These are phyloP conservation scores for Crematogaster levior DNA, from an alignment of 2,888 invertebrate species.

Conservation along the genomic window DNA sequence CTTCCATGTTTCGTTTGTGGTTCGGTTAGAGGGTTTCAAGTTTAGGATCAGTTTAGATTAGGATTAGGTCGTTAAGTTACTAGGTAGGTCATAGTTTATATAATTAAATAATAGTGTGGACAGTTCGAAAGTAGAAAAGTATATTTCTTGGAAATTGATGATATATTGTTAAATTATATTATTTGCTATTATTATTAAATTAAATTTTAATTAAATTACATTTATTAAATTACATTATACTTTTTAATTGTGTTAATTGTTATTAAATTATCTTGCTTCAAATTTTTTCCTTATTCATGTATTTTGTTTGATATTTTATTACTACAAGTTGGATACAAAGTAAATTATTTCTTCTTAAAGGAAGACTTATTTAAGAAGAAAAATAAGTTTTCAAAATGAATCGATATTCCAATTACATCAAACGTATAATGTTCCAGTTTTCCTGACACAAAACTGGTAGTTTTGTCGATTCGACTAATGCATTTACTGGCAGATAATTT, in stretches of 20 bases:
- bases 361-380: background rate
- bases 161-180: background rate
- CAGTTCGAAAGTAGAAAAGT: background rate
- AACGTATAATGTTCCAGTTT: slow-evolving; percentile 19
- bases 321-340: background rate
- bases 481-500: slow-evolving; percentile 42
- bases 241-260: background rate
- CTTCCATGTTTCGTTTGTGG: background rate
- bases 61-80: slow-evolving; percentile 5
- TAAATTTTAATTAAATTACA: background rate
- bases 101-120: background rate
- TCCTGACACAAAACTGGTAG: slow-evolving; percentile 9
- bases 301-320: background rate
- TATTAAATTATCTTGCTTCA: background rate
- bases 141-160: background rate
- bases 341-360: background rate
- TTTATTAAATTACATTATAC: background rate
- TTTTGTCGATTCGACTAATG: slow-evolving; percentile 41
- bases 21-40: background rate
- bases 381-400: slow-evolving; percentile 13
- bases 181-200: background rate
- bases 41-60: slow-evolving; percentile 21
- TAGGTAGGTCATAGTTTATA: background rate
- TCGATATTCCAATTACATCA: slow-evolving; percentile 22
- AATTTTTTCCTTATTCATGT: background rate